Conservation (phyloP, 2,113 vertebrate genomes). For the Thamnophis sirtalis region DNA sequence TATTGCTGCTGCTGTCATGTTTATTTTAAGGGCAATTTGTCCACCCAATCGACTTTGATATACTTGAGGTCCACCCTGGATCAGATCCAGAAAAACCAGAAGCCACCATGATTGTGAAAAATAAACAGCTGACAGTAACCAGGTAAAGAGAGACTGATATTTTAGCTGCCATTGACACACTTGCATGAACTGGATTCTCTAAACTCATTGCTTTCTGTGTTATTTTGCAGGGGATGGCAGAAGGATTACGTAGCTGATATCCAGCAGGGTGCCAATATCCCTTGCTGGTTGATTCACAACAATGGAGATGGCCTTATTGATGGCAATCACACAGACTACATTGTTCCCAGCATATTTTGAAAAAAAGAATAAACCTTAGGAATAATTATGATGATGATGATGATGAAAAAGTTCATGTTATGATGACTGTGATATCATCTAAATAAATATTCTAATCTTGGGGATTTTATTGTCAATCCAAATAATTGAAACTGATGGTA, state of each 20-base stretch:
- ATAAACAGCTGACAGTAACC: slow-evolving; percentile 82
- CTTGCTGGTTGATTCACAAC: slow-evolving; percentile 90
- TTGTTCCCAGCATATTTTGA: slow-evolving; percentile 72
- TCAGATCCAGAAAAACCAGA: slow-evolving; percentile 83
- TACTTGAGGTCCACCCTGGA: slow-evolving; percentile 78
- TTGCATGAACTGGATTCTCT: neutral
- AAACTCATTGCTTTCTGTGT: neutral
- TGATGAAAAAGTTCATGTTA: neutral
- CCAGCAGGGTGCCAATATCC: slow-evolving; percentile 66
- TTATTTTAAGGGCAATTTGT: slow-evolving; percentile 88
- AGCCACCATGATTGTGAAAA: slow-evolving; percentile 89
- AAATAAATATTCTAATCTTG: neutral
- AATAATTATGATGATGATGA: neutral
- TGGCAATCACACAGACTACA: slow-evolving; percentile 78
- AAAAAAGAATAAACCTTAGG: neutral
- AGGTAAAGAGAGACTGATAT: slow-evolving; percentile 70
- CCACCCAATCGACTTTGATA: slow-evolving; percentile 79
- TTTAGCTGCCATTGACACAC: neutral
- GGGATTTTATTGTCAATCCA: neutral
- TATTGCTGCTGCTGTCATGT: neutral
- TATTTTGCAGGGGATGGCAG: slow-evolving; percentile 83
- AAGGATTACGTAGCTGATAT: slow-evolving; percentile 80
- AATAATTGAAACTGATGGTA: neutral
- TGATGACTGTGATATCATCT: neutral
- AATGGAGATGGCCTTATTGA: slow-evolving; percentile 87